Evolutionary conservation across 2,113 vertebrate genomes (phyloP).

Genomic region (Garra rufa): DNA sequence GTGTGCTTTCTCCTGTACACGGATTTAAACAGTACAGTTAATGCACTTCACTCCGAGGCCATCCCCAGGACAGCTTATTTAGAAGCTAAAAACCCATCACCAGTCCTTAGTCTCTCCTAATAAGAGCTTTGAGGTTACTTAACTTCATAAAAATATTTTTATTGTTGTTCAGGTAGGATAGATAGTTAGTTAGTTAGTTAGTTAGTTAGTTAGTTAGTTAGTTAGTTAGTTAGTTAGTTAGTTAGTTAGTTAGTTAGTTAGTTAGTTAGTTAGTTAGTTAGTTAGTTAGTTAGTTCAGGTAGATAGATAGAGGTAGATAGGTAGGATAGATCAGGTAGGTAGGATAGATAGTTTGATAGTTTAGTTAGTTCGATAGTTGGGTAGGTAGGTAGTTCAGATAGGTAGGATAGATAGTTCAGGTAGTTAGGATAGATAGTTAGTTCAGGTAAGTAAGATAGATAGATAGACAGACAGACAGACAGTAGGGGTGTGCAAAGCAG

Average conservation of each 20-base stretch:
- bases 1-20: neutral
- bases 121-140: neutral
- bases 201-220: too few species aligned
- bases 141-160: neutral
- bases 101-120: neutral
- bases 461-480: neutral
- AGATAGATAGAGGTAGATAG: neutral
- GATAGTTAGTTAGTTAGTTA: too few species aligned
- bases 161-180: neutral
- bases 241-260: neutral
- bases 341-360: neutral
- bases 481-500: too few species aligned
- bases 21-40: neutral
- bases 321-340: neutral
- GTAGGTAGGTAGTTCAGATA: neutral
- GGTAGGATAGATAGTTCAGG: neutral
- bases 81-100: neutral
- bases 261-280: neutral
- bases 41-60: neutral
- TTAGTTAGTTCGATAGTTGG: neutral
- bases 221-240: neutral
- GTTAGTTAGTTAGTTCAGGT: neutral
- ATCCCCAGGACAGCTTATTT: constrained; percentile 4
- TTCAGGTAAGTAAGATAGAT: too few species aligned
- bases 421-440: neutral